Evolutionary conservation across 2,113 vertebrate genomes (phyloP).

Genomic region (Corythornis cristatus): DNA sequence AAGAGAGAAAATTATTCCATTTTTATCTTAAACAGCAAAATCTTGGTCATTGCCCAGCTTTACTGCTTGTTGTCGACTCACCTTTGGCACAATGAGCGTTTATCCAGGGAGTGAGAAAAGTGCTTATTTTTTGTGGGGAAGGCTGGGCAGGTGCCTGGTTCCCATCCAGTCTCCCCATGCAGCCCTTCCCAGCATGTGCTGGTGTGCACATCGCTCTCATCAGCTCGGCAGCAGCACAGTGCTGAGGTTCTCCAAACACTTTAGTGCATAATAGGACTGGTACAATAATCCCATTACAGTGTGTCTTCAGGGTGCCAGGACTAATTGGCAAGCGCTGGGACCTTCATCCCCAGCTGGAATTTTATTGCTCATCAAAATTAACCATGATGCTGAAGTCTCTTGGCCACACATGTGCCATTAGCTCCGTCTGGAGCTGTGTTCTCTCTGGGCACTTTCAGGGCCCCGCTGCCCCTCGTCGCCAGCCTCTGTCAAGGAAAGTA

Average conservation of each 20-base stretch:
- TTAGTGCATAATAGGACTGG: conserved; percentile 10
- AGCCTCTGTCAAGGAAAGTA: background rate
- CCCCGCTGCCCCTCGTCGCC: background rate
- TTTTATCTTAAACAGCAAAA: background rate
- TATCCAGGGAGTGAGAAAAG: background rate
- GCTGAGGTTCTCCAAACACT: background rate
- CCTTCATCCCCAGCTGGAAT: conserved; percentile 59
- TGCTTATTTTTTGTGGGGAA: background rate
- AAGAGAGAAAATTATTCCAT: background rate
- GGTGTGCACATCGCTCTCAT: background rate
- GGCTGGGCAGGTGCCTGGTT: background rate
- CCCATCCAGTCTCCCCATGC: background rate
- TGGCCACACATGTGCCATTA: background rate
- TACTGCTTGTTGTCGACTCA: background rate
- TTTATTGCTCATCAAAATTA: conserved; percentile 60
- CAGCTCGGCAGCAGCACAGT: background rate
- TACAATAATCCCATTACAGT: conserved; percentile 59
- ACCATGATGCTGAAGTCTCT: background rate
- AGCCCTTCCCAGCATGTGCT: background rate
- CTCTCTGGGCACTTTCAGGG: background rate
- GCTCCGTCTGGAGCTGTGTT: background rate
- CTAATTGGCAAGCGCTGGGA: conserved; percentile 51
- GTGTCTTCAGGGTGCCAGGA: conserved; percentile 58
- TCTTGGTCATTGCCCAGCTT: background rate
- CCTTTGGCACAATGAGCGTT: background rate